Evolutionary conservation across 1,140 invertebrate species (phyloP), one percentile per base, ranked within the genome.

Genomic region (Drosophila parvula): DNA sequence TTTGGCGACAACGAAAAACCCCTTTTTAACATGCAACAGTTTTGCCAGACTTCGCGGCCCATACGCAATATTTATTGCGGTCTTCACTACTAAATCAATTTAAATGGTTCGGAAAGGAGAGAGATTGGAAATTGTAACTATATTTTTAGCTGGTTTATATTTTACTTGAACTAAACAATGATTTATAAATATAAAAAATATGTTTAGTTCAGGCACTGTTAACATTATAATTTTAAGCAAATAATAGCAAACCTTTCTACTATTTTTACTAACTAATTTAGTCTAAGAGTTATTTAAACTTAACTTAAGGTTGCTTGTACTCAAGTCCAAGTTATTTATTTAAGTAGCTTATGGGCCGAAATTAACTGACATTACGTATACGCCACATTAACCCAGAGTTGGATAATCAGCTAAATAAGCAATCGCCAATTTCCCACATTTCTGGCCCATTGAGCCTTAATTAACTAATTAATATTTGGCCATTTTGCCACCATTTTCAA

Each of bases 391-490:
- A 53, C 58, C 69, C 58, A 51, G 53, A 40, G 14, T 40, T 40
- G 32, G 14, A 60, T 58, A 82, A 75, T 76, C 48, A 55, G 61
- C 57, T n/a, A 68, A 78, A 78, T 74, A 71, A 67, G 74, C 50
- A 53, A 63, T 76, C 55, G 10, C 9, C 12, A 18, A 40, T 32
- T 65, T 56, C 14, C 16, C 32, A 63, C 28, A 63, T 78, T 75
- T 70, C 69, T 45, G 53, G 44, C 18, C 58, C 69, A 86, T 71
- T 86, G 48, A 61, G 30, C 40, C 47, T 60, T 81, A 78, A 81
- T 85, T 82, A 82, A 59, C 61, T 79, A 76, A 86, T 85, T 79
- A 61, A 68, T 64, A 71, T 56, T 71, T 61, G 61, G 30, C 55
- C 47, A 43, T 57, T 47, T 38, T 27, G 11, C 11, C 10, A 16